Evolutionary conservation across 2,888 invertebrate genomes (phyloP).

Genomic region (Limnephilus lunatus): DNA sequence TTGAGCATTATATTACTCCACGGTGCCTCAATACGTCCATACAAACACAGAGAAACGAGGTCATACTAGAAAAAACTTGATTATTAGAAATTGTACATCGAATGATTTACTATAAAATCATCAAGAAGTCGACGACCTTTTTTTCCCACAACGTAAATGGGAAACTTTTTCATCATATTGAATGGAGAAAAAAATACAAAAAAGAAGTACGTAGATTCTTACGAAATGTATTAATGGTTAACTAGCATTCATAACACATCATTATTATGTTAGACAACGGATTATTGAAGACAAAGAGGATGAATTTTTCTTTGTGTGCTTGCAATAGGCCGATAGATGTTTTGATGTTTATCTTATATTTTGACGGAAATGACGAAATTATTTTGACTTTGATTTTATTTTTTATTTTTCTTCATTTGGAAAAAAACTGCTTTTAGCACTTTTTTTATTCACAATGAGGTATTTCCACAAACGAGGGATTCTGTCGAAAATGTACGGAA

Average conservation of each 20-base stretch:
- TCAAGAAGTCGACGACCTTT: slow-evolving; percentile 51
- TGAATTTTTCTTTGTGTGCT: background rate
- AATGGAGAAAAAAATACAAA: background rate
- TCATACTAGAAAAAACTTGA: slow-evolving; percentile 60
- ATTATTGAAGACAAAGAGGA: background rate
- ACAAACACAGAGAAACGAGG: slow-evolving; percentile 54
- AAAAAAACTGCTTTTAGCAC: too few species aligned
- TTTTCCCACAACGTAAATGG: slow-evolving; percentile 49
- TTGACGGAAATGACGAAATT: too few species aligned
- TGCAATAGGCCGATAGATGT: too few species aligned
- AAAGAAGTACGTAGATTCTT: background rate
- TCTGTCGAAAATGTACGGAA: too few species aligned
- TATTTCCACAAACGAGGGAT: too few species aligned
- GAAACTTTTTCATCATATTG: background rate
- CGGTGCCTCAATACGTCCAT: slow-evolving; percentile 19
- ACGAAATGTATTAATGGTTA: too few species aligned
- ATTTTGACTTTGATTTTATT: too few species aligned
- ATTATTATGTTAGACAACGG: background rate
- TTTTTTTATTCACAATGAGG: too few species aligned
- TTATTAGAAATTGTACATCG: slow-evolving; percentile 53
- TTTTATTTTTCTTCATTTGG: too few species aligned
- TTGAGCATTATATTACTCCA: slow-evolving; percentile 28
- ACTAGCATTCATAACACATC: background rate
- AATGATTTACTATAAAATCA: slow-evolving; percentile 57
- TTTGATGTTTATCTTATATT: too few species aligned